Conservation (phyloP, 92 coral and sea anemone species). For the Umimayanthus chanpuru region DNA sequence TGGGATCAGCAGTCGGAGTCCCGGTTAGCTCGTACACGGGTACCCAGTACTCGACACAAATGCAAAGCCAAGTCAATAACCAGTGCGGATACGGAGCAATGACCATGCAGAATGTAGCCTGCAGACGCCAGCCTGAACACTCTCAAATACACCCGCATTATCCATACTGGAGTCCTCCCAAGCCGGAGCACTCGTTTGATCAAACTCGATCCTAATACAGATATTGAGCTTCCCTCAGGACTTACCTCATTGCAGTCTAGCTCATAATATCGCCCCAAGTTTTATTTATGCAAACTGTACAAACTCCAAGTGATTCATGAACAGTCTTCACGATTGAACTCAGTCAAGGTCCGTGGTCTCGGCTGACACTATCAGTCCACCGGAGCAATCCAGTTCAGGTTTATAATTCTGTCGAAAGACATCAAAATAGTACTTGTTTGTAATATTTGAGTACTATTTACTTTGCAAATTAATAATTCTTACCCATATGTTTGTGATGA, state of each 20-base stretch:
- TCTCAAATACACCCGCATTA: conserved; percentile 77
- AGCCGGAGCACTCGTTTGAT: conserved; percentile 81
- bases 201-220: conserved; percentile 81
- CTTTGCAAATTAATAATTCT: conserved; percentile 78
- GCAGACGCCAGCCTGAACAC: conserved; percentile 94
- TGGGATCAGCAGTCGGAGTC: conserved; percentile 90
- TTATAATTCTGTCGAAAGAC: conserved; percentile 54
- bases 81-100: conserved; percentile 95
- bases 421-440: conserved; percentile 54
- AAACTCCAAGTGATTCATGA: conserved; percentile 37
- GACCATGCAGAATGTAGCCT: conserved; percentile 88
- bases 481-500: conserved; percentile 56
- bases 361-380: conserved; percentile 26
- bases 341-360: conserved; percentile 31
- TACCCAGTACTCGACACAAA: conserved; percentile 92
- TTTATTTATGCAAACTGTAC: conserved; percentile 74
- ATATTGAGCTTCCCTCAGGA: conserved; percentile 42
- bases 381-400: conserved; percentile 38
- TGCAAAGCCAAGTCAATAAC: conserved; percentile 94
- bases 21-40: conserved; percentile 98
- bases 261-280: conserved; percentile 50
- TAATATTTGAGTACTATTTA: conserved; percentile 78
- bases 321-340: conserved; percentile 41
- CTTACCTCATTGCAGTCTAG: conserved; percentile 12
- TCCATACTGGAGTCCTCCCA: conserved; percentile 94